These are phyloP conservation scores for Oopsacas minuta DNA, from an alignment of 37 sponge, comb jelly and placozoan species.

Conservation along the genomic window DNA sequence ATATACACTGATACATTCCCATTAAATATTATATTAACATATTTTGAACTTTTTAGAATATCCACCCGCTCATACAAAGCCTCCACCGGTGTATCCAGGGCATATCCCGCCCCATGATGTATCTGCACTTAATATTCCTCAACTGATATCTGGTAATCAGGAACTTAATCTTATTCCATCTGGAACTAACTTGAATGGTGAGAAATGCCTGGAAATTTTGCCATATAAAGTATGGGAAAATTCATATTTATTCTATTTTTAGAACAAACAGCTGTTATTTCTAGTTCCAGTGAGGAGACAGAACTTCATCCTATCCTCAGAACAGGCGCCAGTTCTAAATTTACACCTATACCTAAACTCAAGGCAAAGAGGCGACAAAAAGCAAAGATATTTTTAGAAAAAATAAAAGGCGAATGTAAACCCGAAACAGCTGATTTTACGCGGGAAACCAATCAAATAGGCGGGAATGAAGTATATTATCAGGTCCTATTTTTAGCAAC, in stretches of 20 bases:
- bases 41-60: not conserved
- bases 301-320: not conserved
- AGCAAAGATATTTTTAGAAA: conserved; percentile 12
- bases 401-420: not conserved
- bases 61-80: not conserved
- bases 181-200: not conserved
- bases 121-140: not conserved
- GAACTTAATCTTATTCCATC: not conserved
- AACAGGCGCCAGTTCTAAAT: not conserved
- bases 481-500: too few species aligned
- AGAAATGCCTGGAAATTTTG: too few species aligned
- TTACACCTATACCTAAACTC: not conserved
- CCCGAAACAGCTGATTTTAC: not conserved
- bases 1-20: not conserved
- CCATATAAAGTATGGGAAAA: too few species aligned
- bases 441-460: not conserved
- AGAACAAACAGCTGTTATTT: not conserved
- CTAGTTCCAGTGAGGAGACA: not conserved
- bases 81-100: not conserved
- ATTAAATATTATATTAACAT: not conserved
- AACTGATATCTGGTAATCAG: not conserved
- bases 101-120: not conserved
- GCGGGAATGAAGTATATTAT: not conserved
- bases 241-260: not conserved
- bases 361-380: not conserved